These are phyloP conservation scores for Campoletis raptor DNA, from an alignment of 2,888 invertebrate species.

Conservation along the genomic window DNA sequence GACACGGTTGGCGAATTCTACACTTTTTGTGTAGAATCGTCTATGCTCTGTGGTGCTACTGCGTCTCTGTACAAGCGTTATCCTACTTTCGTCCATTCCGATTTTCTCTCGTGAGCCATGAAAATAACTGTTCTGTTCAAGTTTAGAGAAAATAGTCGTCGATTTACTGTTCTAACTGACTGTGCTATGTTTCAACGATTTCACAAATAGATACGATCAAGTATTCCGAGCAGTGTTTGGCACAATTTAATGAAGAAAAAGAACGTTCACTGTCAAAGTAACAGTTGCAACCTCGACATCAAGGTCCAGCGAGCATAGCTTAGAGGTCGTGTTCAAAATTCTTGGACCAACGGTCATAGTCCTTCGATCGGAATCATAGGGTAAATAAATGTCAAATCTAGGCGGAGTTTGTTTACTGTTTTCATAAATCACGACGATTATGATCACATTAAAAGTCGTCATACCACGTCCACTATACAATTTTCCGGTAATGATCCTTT, in stretches of 20 bases:
- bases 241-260: background rate
- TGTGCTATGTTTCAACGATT: background rate
- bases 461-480: background rate
- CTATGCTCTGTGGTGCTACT: background rate
- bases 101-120: background rate
- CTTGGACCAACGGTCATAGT: background rate
- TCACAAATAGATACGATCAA: background rate
- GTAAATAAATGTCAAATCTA: background rate
- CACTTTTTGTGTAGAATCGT: background rate
- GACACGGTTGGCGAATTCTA: background rate
- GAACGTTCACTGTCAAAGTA: background rate
- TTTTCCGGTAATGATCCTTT: slow-evolving; percentile 7
- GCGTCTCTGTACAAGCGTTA: background rate
- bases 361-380: background rate
- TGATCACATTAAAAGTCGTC: background rate
- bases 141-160: background rate
- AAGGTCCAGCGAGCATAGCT: background rate
- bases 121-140: background rate
- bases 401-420: background rate
- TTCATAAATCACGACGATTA: background rate
- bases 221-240: background rate
- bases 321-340: background rate
- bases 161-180: background rate
- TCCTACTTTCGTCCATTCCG: background rate
- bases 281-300: background rate